Evolutionary conservation across 1,140 invertebrate species (phyloP).

Genomic region (Leptinotarsa texana): DNA sequence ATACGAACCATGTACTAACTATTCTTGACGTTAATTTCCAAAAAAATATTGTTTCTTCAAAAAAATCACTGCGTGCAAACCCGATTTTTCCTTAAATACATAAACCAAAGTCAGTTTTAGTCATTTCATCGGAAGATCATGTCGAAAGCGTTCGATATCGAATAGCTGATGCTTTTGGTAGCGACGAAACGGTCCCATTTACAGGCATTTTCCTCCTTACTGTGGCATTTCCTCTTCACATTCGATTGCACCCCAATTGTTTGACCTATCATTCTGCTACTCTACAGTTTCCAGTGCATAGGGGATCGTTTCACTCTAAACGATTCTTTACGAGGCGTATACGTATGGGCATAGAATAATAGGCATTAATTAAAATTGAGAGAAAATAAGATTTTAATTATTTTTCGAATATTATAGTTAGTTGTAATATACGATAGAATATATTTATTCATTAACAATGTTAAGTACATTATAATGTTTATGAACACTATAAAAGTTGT

Average conservation of each 20-base stretch:
- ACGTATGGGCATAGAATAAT: too few species aligned
- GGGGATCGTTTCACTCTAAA: background rate
- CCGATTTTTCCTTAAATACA: background rate
- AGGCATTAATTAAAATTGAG: too few species aligned
- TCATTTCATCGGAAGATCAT: constrained; percentile 33
- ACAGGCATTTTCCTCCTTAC: constrained; percentile 56
- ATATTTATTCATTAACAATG: too few species aligned
- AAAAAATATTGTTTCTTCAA: too few species aligned
- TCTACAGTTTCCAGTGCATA: constrained; percentile 6
- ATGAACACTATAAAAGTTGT: too few species aligned
- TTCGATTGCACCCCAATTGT: constrained; percentile 54
- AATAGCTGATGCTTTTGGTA: constrained; percentile 41
- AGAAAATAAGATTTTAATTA: too few species aligned
- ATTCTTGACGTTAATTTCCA: too few species aligned
- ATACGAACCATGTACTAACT: too few species aligned
- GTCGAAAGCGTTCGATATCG: constrained; percentile 27
- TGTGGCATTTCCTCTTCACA: constrained; percentile 54
- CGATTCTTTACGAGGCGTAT: background rate
- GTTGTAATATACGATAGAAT: too few species aligned
- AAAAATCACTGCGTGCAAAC: too few species aligned
- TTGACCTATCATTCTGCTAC: constrained; percentile 50
- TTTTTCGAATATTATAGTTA: too few species aligned
- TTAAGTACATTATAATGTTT: too few species aligned
- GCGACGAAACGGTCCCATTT: constrained; percentile 53
- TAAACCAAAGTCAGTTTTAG: constrained; percentile 18